Percentiles rank a stretch among this genome's conserved stretches.
Conservation (phyloP, 2,888 invertebrate species). For the Euphydryas editha region DNA sequence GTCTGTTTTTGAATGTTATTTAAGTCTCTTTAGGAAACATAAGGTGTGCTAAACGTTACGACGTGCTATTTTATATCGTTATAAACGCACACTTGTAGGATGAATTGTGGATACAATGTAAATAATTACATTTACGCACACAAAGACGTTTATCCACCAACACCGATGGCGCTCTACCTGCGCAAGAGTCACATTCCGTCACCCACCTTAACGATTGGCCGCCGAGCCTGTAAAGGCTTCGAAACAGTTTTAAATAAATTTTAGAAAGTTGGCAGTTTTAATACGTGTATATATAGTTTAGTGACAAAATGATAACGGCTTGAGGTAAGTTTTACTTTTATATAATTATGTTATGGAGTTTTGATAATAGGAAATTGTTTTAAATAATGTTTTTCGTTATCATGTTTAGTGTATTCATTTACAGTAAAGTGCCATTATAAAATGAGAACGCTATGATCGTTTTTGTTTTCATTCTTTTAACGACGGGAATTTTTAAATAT, state of each 20-base stretch:
- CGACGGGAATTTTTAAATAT: not conserved
- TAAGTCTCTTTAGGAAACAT: not conserved
- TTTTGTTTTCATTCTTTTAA: not conserved
- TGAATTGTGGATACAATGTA: slow-evolving; percentile 58
- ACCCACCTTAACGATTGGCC: slow-evolving; percentile 72
- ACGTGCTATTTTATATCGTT: slow-evolving; percentile 23
- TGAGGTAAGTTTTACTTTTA: slow-evolving; percentile 46
- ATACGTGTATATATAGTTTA: slow-evolving; percentile 35
- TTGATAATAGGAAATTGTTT: slow-evolving; percentile 12
- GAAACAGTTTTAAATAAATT: slow-evolving; percentile 55
- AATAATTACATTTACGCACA: slow-evolving; percentile 59
- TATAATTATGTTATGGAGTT: slow-evolving; percentile 1
- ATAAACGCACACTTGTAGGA: slow-evolving; percentile 48
- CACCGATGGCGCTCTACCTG: slow-evolving; percentile 66
- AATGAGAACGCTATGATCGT: slow-evolving; percentile 5
- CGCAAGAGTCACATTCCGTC: slow-evolving; percentile 81
- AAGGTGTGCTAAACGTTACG: not conserved
- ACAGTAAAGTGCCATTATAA: slow-evolving; percentile 14
- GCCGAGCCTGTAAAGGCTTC: slow-evolving; percentile 72
- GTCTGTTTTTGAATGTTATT: no score
- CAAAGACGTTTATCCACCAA: slow-evolving; percentile 48
- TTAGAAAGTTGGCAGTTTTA: slow-evolving; percentile 70
- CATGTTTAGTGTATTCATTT: slow-evolving; percentile 22
- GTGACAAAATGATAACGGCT: slow-evolving; percentile 44
- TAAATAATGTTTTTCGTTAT: slow-evolving; percentile 25